Conservation (phyloP, 30 jellyfish, hydroid and myxozoan species). For the Chironex yamaguchii region DNA sequence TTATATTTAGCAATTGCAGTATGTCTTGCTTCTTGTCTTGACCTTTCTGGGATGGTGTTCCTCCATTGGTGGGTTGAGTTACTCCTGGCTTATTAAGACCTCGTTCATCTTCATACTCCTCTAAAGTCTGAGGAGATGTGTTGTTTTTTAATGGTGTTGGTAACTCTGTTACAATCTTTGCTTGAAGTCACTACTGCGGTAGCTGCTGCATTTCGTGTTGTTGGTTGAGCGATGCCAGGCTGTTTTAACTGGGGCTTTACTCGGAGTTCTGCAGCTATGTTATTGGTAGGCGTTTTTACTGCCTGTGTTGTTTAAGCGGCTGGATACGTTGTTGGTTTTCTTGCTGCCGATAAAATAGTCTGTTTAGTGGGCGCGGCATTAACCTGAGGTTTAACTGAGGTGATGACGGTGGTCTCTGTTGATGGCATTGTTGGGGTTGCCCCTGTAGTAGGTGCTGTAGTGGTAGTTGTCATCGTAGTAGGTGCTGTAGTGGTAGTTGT, state of each 20-base stretch:
- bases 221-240: background rate
- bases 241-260: background rate
- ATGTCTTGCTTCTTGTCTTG: background rate
- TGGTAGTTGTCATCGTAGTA: background rate
- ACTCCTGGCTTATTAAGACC: background rate
- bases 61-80: background rate
- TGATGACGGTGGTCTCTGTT: background rate
- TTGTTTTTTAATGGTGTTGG: background rate
- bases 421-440: background rate
- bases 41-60: background rate
- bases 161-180: background rate
- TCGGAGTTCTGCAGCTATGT: background rate
- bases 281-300: background rate
- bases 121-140: background rate
- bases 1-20: too few relatives aligned
- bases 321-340: background rate
- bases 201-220: background rate
- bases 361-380: background rate
- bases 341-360: background rate
- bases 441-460: background rate
- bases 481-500: background rate
- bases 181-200: background rate
- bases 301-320: background rate
- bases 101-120: background rate
- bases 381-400: background rate